A percentile compares a stretch with the other conserved stretches of the same genome.
Conservation (phyloP, 2,888 invertebrate species). For the Latrodectus hesperus region DNA sequence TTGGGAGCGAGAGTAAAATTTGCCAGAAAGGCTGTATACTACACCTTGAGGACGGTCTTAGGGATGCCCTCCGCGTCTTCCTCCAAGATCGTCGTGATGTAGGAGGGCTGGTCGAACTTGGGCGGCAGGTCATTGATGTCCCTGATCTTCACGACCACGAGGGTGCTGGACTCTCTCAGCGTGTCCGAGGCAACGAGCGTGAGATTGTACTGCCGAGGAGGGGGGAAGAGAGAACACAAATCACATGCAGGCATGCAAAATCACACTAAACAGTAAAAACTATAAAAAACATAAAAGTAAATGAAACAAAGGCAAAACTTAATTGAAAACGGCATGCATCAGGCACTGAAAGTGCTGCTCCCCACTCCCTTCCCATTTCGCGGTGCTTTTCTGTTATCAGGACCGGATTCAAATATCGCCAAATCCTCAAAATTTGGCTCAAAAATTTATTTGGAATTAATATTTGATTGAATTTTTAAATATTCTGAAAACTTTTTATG, state of each 20-base stretch:
- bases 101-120: conserved; percentile 83
- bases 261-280: conserved; percentile 71
- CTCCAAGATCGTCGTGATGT: conserved; percentile 84
- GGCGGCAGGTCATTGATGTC: conserved; percentile 94
- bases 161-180: conserved; percentile 90
- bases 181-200: conserved; percentile 92
- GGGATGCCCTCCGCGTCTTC: conserved; percentile 82
- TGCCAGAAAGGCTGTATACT: not conserved
- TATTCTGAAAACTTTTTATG: too few relatives aligned
- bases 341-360: too few relatives aligned
- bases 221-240: conserved; percentile 26
- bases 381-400: too few relatives aligned
- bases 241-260: conserved; percentile 30
- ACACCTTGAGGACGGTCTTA: conserved; percentile 73
- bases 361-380: too few relatives aligned
- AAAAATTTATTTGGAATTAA: too few relatives aligned
- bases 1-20: too few relatives aligned
- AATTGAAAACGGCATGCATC: too few relatives aligned
- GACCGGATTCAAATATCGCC: too few relatives aligned
- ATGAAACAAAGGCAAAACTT: conserved; percentile 17
- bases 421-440: too few relatives aligned
- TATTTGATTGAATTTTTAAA: too few relatives aligned
- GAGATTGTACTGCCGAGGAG: conserved; percentile 84
- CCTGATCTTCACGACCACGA: conserved; percentile 86
- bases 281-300: conserved; percentile 39